Evolutionary conservation across 1,140 invertebrate genomes (phyloP).

Genomic region (Reticulitermes speratus): DNA sequence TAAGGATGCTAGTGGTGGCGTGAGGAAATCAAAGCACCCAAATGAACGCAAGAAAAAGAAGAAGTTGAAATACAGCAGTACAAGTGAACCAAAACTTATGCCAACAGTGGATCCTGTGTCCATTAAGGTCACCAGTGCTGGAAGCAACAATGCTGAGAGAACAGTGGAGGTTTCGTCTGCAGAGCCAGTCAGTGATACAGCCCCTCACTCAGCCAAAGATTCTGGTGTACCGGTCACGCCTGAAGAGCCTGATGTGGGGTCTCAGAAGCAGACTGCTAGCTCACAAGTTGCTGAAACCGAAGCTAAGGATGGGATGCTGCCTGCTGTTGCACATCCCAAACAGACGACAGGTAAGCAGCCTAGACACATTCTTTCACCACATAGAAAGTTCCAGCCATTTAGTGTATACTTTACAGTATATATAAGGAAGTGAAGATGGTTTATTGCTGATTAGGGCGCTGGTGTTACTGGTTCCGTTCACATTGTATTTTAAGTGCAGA

Average conservation of each 20-base stretch:
- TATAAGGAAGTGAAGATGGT: no score
- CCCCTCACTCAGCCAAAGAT: background rate
- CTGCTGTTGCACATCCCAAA: background rate
- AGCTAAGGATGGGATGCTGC: background rate
- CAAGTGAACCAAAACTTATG: background rate
- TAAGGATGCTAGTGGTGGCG: background rate
- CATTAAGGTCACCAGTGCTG: background rate
- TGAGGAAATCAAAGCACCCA: background rate
- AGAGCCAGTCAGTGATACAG: background rate
- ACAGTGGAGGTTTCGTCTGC: background rate
- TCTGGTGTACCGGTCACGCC: background rate
- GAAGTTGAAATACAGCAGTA: background rate
- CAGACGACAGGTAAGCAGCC: background rate
- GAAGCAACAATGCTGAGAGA: background rate
- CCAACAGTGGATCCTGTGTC: background rate
- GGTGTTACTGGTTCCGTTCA: no score
- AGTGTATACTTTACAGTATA: no score
- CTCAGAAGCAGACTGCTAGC: background rate
- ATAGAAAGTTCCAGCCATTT: no score
- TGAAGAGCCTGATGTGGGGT: background rate
- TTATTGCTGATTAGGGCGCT: no score
- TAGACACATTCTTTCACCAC: no score
- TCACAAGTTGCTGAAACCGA: background rate
- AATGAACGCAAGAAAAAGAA: conserved; percentile 24
- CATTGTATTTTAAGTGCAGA: no score